Evolutionary conservation across 2,113 vertebrate genomes (phyloP).

Genomic region (Heliornis fulica): DNA sequence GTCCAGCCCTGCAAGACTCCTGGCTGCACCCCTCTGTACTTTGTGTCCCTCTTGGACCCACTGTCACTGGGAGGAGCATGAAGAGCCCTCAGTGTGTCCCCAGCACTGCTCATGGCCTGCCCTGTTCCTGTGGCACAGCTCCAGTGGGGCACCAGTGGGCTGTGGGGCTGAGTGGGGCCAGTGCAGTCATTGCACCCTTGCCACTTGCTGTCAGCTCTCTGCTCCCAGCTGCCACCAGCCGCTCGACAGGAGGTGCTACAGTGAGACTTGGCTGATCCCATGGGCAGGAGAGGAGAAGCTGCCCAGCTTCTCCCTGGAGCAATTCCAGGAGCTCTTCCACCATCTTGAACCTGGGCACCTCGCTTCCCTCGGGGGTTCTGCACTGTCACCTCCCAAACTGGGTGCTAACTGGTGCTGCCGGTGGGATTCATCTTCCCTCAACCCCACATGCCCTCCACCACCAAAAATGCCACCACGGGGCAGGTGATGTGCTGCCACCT

Average conservation of each 20-base stretch:
- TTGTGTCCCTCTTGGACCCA: neutral
- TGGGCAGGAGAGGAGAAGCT: neutral
- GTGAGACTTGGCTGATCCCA: accelerated
- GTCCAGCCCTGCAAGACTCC: neutral
- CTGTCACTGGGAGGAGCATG: accelerated
- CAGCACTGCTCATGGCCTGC: neutral
- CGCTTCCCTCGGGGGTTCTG: neutral
- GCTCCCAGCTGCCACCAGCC: accelerated
- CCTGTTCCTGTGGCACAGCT: accelerated
- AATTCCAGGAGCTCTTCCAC: neutral
- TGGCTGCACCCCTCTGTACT: neutral
- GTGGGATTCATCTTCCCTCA: neutral
- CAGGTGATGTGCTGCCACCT: no score
- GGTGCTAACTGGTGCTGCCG: accelerated
- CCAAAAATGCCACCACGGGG: accelerated
- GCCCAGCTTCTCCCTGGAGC: neutral
- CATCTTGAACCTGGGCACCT: neutral
- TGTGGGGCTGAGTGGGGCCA: accelerated
- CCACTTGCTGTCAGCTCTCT: neutral
- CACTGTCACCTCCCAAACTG: neutral
- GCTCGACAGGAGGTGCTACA: accelerated
- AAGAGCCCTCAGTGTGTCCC: accelerated
- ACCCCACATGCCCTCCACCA: accelerated
- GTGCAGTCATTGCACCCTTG: neutral
- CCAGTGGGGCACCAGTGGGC: neutral